A percentile compares a stretch with the other conserved stretches of the same genome.
Evolutionary conservation across 2,797 vertebrate genomes (phyloP).

Genomic region (Loris lydekkerianus): DNA sequence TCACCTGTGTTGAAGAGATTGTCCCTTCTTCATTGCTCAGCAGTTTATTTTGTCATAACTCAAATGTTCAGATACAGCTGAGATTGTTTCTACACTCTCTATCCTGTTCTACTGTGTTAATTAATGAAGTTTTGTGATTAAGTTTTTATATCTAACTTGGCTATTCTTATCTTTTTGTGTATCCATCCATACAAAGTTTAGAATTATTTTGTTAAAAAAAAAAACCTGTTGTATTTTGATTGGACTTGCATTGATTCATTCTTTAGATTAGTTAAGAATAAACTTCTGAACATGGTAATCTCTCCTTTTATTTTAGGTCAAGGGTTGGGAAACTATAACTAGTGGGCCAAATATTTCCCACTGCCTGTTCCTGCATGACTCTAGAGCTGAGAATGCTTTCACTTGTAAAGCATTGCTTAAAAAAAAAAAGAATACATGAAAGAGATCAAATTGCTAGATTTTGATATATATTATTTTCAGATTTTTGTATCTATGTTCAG

Average conservation of each 20-base stretch:
- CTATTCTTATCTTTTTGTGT: not conserved
- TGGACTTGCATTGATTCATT: not conserved
- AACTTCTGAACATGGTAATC: not conserved
- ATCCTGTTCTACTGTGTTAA: not conserved
- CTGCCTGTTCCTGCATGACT: not conserved
- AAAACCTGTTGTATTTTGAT: not conserved
- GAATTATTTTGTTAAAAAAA: not conserved
- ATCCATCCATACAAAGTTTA: not conserved
- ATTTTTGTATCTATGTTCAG: not conserved
- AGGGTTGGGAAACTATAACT: not conserved
- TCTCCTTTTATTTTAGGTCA: not conserved
- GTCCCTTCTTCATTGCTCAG: not conserved
- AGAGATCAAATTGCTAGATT: not conserved
- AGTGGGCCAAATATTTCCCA: not conserved
- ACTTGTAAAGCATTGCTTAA: not conserved
- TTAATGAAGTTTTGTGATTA: not conserved
- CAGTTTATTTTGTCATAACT: not conserved
- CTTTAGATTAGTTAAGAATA: not conserved
- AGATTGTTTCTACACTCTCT: not conserved
- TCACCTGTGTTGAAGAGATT: not conserved
- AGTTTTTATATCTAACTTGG: not conserved
- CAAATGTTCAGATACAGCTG: not conserved
- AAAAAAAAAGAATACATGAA: not conserved
- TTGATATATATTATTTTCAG: not conserved
- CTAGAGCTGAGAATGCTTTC: not conserved